Percentiles rank a stretch among this genome's conserved stretches.
phyloP scores from a whole-genome alignment of 2,888 invertebrate genomes.

The Tachina lurida region DNA sequence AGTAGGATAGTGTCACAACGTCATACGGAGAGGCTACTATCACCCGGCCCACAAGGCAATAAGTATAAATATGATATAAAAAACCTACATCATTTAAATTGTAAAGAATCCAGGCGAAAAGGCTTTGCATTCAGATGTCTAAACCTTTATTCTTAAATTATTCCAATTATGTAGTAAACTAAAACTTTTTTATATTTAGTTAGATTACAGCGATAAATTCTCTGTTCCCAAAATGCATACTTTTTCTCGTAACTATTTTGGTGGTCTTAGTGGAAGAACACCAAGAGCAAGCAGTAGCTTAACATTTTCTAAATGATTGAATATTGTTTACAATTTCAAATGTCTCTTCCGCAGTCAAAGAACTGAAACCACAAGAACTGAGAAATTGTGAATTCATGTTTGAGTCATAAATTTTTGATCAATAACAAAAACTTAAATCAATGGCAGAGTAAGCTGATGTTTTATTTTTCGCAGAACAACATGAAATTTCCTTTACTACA shows the following conservation, averaged over 20 bases:
- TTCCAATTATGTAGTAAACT: too few species aligned
- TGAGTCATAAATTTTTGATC: slow-evolving; percentile 62
- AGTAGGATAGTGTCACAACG: too few species aligned
- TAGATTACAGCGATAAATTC: not conserved
- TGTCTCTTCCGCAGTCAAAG: not conserved
- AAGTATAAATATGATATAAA: too few species aligned
- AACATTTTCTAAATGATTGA: slow-evolving; percentile 43
- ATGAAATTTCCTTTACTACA: slow-evolving; percentile 7
- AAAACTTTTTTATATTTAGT: not conserved
- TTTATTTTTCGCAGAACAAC: slow-evolving; percentile 38
- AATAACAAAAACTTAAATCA: slow-evolving; percentile 49
- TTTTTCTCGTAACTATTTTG: slow-evolving; percentile 44
- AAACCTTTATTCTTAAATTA: too few species aligned
- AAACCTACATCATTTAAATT: too few species aligned
- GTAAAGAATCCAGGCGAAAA: too few species aligned
- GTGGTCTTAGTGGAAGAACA: slow-evolving; percentile 45
- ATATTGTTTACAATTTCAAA: slow-evolving; percentile 36
- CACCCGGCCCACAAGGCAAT: too few species aligned
- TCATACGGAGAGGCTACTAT: too few species aligned
- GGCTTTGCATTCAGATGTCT: too few species aligned
- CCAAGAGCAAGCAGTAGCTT: slow-evolving; percentile 10
- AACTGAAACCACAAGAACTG: not conserved
- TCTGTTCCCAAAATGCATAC: slow-evolving; percentile 8
- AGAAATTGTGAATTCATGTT: slow-evolving; percentile 59
- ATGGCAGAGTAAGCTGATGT: slow-evolving; percentile 24